Evolutionary conservation across 2,888 invertebrate species (phyloP).

Genomic region (Melieria crassipennis): DNA sequence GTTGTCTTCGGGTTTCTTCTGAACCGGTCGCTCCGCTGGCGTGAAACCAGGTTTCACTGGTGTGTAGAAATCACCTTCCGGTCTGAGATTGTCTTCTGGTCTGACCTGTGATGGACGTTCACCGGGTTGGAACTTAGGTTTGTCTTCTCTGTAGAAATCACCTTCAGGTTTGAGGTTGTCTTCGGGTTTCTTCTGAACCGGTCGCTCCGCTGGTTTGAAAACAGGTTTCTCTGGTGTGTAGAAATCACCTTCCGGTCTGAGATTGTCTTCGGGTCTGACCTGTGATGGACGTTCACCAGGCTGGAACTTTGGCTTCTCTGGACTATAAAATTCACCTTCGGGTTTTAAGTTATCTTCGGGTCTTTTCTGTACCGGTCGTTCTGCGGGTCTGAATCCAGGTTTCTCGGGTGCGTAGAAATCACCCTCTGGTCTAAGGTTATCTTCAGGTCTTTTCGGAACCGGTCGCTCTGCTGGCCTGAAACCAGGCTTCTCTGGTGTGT

Average conservation of each 20-base stretch:
- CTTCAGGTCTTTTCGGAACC: conserved; percentile 68
- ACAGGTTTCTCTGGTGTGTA: conserved; percentile 65
- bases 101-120: too few species aligned
- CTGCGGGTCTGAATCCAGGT: too few species aligned
- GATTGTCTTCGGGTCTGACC: conserved; percentile 67
- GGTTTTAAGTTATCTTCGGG: conserved; percentile 71
- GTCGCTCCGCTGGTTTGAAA: conserved; percentile 60
- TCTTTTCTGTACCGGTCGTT: too few species aligned
- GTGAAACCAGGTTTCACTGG: too few species aligned
- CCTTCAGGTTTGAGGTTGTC: too few species aligned
- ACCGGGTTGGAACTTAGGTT: too few species aligned
- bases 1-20: too few species aligned
- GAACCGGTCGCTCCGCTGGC: too few species aligned
- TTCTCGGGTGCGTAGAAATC: too few species aligned
- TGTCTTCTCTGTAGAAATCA: too few species aligned
- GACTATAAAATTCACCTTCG: conserved; percentile 68
- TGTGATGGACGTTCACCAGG: conserved; percentile 66
- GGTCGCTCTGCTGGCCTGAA: conserved; percentile 67
- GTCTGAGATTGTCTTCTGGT: too few species aligned
- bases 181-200: conserved; percentile 64
- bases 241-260: conserved; percentile 64
- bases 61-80: too few species aligned
- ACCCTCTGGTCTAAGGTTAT: conserved; percentile 68
- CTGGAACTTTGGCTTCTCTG: conserved; percentile 58
- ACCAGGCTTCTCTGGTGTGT: conserved; percentile 64